Percentiles rank a stretch among this genome's conserved stretches.
phyloP scores from a whole-genome alignment of 1,140 invertebrate genomes.

The Aphidius gifuensis region DNA sequence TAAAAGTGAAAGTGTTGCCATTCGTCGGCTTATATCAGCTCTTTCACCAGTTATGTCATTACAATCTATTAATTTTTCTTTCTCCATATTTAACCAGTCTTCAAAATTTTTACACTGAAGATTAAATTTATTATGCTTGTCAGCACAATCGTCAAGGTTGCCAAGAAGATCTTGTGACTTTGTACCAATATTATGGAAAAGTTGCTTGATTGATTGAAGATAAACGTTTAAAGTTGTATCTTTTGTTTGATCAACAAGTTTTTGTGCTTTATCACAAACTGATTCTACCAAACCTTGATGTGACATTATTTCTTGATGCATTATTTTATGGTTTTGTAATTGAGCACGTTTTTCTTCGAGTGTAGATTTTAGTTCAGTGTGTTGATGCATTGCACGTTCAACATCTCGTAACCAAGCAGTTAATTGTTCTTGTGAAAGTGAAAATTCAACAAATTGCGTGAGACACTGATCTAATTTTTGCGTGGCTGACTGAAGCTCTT shows the following conservation, averaged over 20 bases:
- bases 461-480: constrained; percentile 86
- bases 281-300: constrained; percentile 86
- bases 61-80: constrained; percentile 71
- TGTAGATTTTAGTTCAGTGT: constrained; percentile 85
- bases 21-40: constrained; percentile 70
- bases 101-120: constrained; percentile 69
- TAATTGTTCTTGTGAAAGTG: constrained; percentile 82
- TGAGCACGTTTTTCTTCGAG: constrained; percentile 93
- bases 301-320: constrained; percentile 92
- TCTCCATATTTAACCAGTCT: constrained; percentile 76
- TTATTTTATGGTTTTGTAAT: constrained; percentile 89
- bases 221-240: constrained; percentile 83
- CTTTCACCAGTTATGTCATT: constrained; percentile 80
- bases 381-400: constrained; percentile 85
- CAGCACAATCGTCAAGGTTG: constrained; percentile 81
- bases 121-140: constrained; percentile 79
- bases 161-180: constrained; percentile 84
- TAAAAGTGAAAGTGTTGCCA: constrained; percentile 67
- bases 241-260: constrained; percentile 84
- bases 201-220: constrained; percentile 82
- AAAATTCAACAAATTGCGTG: constrained; percentile 85
- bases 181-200: constrained; percentile 83
- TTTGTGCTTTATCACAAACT: constrained; percentile 88
- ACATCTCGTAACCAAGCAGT: constrained; percentile 91
- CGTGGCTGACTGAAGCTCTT: constrained; percentile 73